Evolutionary conservation across 2,888 invertebrate genomes (phyloP), one percentile per base, ranked within the genome.

Genomic region (Mycalesis mineus): DNA sequence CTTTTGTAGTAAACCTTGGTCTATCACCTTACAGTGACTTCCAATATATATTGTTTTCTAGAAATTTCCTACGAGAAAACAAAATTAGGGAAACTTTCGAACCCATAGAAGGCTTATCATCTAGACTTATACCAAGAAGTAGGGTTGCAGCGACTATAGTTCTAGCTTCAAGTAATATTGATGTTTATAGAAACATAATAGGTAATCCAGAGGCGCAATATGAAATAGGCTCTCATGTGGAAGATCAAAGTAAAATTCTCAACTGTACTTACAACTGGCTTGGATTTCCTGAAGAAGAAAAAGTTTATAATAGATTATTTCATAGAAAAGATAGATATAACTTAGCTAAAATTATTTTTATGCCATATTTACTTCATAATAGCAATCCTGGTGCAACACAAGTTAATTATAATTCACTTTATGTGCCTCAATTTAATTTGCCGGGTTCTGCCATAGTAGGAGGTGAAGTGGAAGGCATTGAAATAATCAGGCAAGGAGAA

Each of bases 191-290:
- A 59, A 99, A 99, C 80, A 96, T 97, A 60, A 93, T 99, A 39
- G 94, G 96, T 59, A 99, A 99, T 82, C 94, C 94, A 1, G 94
- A 94, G 63, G 97, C 98, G 0, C 92, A 93, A 55, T 98, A 97
- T 77, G 99, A 99, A 88, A 94, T 99, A 47, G 98, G 98, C 0
- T 98, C 98, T 0, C 98, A 99, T 72, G 91, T 98, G 14, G 94
- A 95, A 72, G 98, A 98, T 77, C 98, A 98, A 76, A 97, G 98
- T 72, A 95, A 96, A 87, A 89, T 93, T 14, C 94, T 99, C n/a
- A 96, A 98, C 76, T 98, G 97, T 67, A 95, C 97, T 0, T 96
- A 92, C 75, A 99, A 99, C 76, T 99, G 97, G 96, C 92, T 99
- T 69, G 97, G 98, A 4, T 93, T 90, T 62, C 91, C 92, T 0